A percentile compares a stretch with the other conserved stretches of the same genome.
Conservation (phyloP, 2,888 invertebrate genomes). For the Apodemia duryi region DNA sequence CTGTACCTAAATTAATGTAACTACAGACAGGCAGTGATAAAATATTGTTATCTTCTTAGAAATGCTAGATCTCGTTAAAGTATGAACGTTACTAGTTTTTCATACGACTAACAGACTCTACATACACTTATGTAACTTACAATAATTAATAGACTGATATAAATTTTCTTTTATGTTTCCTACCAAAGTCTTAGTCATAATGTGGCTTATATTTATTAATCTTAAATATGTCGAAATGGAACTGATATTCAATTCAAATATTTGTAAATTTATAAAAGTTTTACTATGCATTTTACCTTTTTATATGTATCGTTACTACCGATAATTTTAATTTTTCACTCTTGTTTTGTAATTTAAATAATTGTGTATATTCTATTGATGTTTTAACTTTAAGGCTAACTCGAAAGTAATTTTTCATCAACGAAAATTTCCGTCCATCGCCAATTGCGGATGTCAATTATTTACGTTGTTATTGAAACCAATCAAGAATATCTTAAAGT, state of each 20-base stretch:
- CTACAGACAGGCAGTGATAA: slow-evolving; percentile 24
- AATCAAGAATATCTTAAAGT: neutral
- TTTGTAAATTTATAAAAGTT: slow-evolving; percentile 7
- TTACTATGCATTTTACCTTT: neutral
- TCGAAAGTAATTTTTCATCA: neutral
- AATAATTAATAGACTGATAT: slow-evolving; percentile 49
- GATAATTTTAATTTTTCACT: neutral
- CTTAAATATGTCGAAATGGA: slow-evolving; percentile 18
- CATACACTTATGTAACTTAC: slow-evolving; percentile 17
- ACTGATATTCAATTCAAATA: slow-evolving; percentile 19
- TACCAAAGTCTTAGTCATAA: slow-evolving; percentile 69
- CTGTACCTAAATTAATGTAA: slow-evolving; percentile 50
- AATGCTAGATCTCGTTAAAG: slow-evolving; percentile 71
- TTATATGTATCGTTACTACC: neutral
- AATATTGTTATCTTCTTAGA: slow-evolving; percentile 46
- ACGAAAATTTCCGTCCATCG: slow-evolving; percentile 8
- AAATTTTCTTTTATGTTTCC: slow-evolving; percentile 46
- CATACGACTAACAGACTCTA: slow-evolving; percentile 5
- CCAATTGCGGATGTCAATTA: slow-evolving; percentile 13
- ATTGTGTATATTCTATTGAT: neutral
- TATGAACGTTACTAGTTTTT: slow-evolving; percentile 15
- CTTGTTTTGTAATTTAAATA: neutral
- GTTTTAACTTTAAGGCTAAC: neutral
- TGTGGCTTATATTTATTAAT: slow-evolving; percentile 31
- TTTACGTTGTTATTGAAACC: slow-evolving; percentile 1